A percentile compares a stretch with the other conserved stretches of the same genome.
Conservation (phyloP, 2,113 vertebrate genomes). For the Coptodon rendalli region DNA sequence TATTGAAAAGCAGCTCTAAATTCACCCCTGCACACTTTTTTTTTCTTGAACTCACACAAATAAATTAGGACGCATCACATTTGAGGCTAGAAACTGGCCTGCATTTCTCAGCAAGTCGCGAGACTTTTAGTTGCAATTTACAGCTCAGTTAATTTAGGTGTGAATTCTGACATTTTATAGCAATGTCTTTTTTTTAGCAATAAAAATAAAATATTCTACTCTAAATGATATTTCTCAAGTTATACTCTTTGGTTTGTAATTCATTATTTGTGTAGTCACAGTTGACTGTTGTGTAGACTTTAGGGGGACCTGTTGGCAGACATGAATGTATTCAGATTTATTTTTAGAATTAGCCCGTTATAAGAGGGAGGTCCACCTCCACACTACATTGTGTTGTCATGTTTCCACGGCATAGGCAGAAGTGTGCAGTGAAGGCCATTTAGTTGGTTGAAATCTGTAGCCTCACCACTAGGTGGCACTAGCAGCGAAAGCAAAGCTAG, state of each 20-base stretch:
- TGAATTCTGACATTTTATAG: neutral
- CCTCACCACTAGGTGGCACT: neutral
- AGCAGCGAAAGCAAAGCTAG: neutral
- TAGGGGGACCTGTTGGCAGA: neutral
- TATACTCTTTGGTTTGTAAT: neutral
- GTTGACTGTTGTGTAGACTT: neutral
- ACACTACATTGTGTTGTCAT: neutral
- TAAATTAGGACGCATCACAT: accelerated
- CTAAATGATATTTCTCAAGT: neutral
- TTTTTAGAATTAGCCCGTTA: neutral
- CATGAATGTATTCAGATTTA: neutral
- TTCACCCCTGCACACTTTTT: neutral
- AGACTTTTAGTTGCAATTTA: neutral
- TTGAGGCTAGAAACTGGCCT: neutral
- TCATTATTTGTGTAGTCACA: neutral
- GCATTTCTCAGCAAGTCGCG: neutral
- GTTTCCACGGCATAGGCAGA: neutral
- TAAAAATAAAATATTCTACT: neutral
- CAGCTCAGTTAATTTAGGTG: neutral
- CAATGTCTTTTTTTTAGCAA: neutral
- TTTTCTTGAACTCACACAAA: neutral
- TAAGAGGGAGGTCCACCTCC: neutral
- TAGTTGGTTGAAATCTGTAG: neutral
- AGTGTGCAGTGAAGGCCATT: neutral
- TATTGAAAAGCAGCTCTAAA: neutral